Evolutionary conservation across 53 echinoderm and acorn worm genomes (phyloP).

Genomic region (Henricia sp.): DNA sequence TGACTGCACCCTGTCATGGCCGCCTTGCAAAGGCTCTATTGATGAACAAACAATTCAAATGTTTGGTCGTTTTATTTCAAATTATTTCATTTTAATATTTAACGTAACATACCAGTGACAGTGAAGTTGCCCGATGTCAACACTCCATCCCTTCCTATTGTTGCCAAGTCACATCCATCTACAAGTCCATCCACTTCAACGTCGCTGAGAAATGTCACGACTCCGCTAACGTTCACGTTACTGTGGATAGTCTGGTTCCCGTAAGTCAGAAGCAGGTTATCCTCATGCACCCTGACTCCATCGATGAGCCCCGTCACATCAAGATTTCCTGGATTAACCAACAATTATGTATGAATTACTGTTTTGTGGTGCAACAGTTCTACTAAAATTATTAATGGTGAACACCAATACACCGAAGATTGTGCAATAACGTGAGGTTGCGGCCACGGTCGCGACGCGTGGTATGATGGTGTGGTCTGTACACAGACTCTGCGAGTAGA

Average conservation of each 20-base stretch:
- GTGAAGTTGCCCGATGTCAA: constrained; percentile 57
- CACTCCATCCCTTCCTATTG: constrained; percentile 68
- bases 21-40: too few species aligned
- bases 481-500: too few species aligned
- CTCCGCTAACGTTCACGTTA: constrained; percentile 55
- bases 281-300: constrained; percentile 67
- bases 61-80: too few species aligned
- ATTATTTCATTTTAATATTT: background rate
- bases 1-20: too few species aligned
- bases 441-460: too few species aligned
- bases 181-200: constrained; percentile 76
- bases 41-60: too few species aligned
- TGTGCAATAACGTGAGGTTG: too few species aligned
- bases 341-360: background rate
- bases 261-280: constrained; percentile 63
- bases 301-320: constrained; percentile 69
- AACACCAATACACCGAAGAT: constrained; percentile 1
- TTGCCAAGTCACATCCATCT: constrained; percentile 76
- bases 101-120: constrained; percentile 65
- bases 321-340: constrained; percentile 59
- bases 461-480: too few species aligned
- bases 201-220: constrained; percentile 47
- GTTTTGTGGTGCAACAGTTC: background rate
- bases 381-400: background rate
- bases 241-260: constrained; percentile 74